A percentile compares a stretch with the other conserved stretches of the same genome.
Evolutionary conservation across 2,797 vertebrate species (phyloP).

Genomic region (Harpagifer antarcticus): DNA sequence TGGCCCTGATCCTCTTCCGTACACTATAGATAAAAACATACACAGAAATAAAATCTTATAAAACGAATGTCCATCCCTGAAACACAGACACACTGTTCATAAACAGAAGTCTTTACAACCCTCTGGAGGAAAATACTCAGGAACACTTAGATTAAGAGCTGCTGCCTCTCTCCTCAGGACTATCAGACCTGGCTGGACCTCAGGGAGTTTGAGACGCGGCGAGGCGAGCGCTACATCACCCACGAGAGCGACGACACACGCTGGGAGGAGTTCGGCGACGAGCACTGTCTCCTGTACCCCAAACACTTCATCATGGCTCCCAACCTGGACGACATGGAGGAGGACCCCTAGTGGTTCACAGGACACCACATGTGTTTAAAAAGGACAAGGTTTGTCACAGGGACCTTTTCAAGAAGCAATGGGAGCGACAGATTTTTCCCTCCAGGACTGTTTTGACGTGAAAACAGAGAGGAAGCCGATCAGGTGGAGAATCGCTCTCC

Average conservation of each 20-base stretch:
- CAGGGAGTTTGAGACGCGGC: slow-evolving; percentile 96
- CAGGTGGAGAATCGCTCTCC: slow-evolving; percentile 37
- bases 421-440: slow-evolving; percentile 57
- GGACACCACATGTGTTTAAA: slow-evolving; percentile 28
- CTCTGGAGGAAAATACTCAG: too few relatives aligned
- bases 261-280: slow-evolving; percentile 95
- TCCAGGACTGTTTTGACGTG: slow-evolving; percentile 64
- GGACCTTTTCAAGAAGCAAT: slow-evolving; percentile 62
- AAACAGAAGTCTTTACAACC: too few relatives aligned
- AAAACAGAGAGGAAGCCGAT: slow-evolving; percentile 60
- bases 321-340: slow-evolving; percentile 98
- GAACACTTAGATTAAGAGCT: background rate
- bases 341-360: slow-evolving; percentile 89
- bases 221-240: slow-evolving; percentile 98
- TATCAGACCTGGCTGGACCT: slow-evolving; percentile 99
- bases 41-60: too few relatives aligned
- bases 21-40: too few relatives aligned
- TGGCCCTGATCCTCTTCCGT: too few relatives aligned
- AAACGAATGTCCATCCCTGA: background rate
- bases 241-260: slow-evolving; percentile 98
- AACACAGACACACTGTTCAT: too few relatives aligned
- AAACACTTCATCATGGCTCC: slow-evolving; percentile 99
- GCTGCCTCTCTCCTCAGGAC: slow-evolving; percentile 83
- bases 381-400: slow-evolving; percentile 34
- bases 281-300: slow-evolving; percentile 92